These are phyloP conservation scores for Cynopterus brachyotis DNA, from an alignment of 2,113 vertebrate genomes.

Conservation along the genomic window DNA sequence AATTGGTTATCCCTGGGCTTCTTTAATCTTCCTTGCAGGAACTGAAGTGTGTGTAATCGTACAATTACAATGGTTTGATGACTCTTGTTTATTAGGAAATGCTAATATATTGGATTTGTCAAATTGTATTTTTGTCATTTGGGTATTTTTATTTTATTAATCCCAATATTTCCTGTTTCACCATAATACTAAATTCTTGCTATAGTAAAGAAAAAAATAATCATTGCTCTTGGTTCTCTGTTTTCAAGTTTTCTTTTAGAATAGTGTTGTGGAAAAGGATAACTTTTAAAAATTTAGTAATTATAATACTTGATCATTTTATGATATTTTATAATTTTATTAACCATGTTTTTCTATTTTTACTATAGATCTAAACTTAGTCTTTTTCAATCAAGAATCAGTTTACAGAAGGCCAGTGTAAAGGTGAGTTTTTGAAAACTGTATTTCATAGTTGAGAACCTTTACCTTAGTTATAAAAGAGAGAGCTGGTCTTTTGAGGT, in stretches of 20 bases:
- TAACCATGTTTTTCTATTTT: conserved; percentile 51
- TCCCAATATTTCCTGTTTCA: conserved; percentile 5
- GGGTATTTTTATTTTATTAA: conserved; percentile 22
- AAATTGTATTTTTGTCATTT: conserved; percentile 24
- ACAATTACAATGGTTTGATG: neutral
- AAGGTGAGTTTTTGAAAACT: conserved; percentile 89
- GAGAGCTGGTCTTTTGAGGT: conserved; percentile 3
- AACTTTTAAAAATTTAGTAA: neutral
- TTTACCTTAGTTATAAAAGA: neutral
- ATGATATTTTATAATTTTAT: conserved; percentile 41
- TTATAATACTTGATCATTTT: conserved; percentile 38
- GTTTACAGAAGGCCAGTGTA: conserved; percentile 99
- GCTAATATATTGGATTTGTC: neutral
- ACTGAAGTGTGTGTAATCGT: conserved; percentile 20
- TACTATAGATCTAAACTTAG: conserved; percentile 96
- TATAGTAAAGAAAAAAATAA: conserved; percentile 31
- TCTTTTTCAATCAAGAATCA: conserved; percentile 98
- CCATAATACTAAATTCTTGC: neutral
- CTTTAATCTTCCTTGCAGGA: neutral
- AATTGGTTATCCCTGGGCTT: neutral
- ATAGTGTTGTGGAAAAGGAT: neutral
- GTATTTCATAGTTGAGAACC: conserved; percentile 9
- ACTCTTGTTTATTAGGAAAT: neutral
- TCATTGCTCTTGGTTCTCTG: neutral
- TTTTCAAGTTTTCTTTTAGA: conserved; percentile 30